Base-by-base conservation (phyloP, 2,888 invertebrate species). In the Cosmorhoe ocellata region DNA sequence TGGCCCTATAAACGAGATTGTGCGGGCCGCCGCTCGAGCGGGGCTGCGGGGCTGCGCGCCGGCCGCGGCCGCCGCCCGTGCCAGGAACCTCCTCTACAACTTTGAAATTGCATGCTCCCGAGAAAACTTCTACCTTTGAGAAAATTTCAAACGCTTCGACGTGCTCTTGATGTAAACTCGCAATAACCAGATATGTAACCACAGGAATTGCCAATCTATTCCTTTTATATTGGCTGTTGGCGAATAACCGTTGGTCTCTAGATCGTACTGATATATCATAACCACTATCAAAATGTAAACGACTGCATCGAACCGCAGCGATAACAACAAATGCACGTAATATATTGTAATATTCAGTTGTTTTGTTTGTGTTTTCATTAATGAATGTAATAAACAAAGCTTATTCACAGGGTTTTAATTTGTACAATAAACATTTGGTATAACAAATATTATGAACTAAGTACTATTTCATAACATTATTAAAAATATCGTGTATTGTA, bases 1-100 rank as follows among this genome's bases (percentile, higher is more conserved):
- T 86, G 84, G 80, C 81, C 79, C 82, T 83, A 84, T 87, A 84
- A 84, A 83, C 81, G 78, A 79, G 75, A 84, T 81, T 81, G 81
- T 81, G 79, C 69, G 72, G 74, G 67, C 58, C 24, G 7, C 24
- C 18, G 18, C 18, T 30, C 30, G 30, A 18, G 4, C 18, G 18
- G n/a, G n/a, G n/a, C n/a, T n/a, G n/a, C n/a, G n/a, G n/a, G 18
- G 18, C 18, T 11, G 11, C 43, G 65, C 38, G 34, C 12, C 26
- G 26, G 79, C 79, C 78, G 62, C 4, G 18, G 40, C 24, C 26
- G 38, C 66, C 67, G 61, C n/a, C n/a, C n/a, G 26, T 22, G 11
- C 22, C 24, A 36, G 24, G 11, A 14, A n/a, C 34, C 18, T 10
- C 50, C 56, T 41, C 74, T 75, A 71, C 71, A 84, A 84, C 80